Base-by-base conservation (phyloP, 2,113 vertebrate species). In the Lepisosteus oculatus region DNA sequence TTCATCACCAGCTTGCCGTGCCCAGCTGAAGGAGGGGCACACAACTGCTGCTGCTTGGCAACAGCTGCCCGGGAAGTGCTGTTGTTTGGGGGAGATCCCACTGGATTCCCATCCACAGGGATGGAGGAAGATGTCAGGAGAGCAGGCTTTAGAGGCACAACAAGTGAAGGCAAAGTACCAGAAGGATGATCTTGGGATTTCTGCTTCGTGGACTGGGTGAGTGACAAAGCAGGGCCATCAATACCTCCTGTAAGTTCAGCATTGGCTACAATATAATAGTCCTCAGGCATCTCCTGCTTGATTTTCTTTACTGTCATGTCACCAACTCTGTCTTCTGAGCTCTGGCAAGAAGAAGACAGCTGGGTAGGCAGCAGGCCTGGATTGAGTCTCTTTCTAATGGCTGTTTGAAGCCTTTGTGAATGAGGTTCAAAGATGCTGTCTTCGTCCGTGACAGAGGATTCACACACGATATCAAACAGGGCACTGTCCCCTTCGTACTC, bases 371-470 rank as follows among this genome's bases (percentile, higher is more conserved):
- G 59, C 0, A 3, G 17, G 3, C 74, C 85, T 47, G 83, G 74
- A 62, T 79, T 83, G 47, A 74, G 76, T 71, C 91, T 85, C 78
- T 93, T 90, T 17, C 92, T 90, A 65, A 86, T 70, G n/a, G 83
- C 72, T 0, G 65, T 0, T 4, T 74, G 80, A 43, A 72, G 41
- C 0, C 87, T 87, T 44, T 86, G 92, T 0, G 77, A 64, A 14
- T 86, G 86, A 0, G 87, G 88, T 80, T 96, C 94, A 0, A 92
- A 95, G 77, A 94, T 94, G 0, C 89, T 93, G 55, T 96, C 95
- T 65, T 95, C 95, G 0, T 96, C 95, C 0, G 94, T 96, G 54
- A 92, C 94, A 0, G 95, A 96, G 3, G 94, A 96, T 75, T 96
- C 94, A 0, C 94, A 95, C 15, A 93, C 92, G 72, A 94, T 94